A percentile compares a stretch with the other conserved stretches of the same genome.
These are phyloP conservation scores for Sisor rabdophorus DNA, from an alignment of 2,113 vertebrate genomes.

Conservation along the genomic window DNA sequence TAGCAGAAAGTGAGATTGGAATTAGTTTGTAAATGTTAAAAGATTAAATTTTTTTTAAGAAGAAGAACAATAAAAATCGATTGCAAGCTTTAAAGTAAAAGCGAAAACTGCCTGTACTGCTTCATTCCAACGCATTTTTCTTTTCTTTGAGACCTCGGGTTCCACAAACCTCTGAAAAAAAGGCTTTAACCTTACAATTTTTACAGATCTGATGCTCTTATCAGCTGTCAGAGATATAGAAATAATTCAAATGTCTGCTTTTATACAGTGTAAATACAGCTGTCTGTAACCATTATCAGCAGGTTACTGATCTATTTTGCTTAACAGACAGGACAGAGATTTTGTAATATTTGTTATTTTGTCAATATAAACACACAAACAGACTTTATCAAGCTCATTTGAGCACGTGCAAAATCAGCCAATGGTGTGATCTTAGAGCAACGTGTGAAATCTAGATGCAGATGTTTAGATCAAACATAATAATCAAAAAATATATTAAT, in stretches of 20 bases:
- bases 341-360: too few relatives aligned
- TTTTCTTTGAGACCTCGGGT: slow-evolving; percentile 2
- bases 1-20: neutral
- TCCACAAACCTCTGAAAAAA: neutral
- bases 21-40: neutral
- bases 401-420: neutral
- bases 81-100: slow-evolving; percentile 9
- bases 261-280: neutral
- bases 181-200: slow-evolving; percentile 12
- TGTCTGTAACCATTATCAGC: neutral
- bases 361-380: neutral
- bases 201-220: neutral
- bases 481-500: neutral
- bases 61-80: slow-evolving; percentile 4
- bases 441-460: neutral
- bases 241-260: neutral
- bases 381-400: neutral
- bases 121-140: neutral
- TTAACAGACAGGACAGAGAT: too few relatives aligned
- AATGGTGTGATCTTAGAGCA: neutral
- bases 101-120: neutral
- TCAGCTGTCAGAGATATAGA: neutral
- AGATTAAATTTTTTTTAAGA: neutral
- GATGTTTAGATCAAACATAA: neutral
- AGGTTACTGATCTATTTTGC: neutral